These are phyloP conservation scores for Eupithecia dodoneata DNA, from an alignment of 2,888 invertebrate species.

Conservation along the genomic window DNA sequence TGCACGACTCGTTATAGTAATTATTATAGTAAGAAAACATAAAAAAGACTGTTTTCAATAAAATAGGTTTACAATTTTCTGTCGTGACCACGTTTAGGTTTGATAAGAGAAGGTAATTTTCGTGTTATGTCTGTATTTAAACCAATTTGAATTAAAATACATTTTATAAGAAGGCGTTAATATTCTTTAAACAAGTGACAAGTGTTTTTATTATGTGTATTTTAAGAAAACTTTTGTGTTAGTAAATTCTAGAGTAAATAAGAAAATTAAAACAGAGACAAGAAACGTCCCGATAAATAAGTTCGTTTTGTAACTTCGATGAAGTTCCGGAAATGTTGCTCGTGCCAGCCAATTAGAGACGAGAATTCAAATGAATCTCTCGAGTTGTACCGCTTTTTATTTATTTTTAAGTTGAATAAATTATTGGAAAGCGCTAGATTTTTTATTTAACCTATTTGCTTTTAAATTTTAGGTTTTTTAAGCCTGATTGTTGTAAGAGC, in stretches of 20 bases:
- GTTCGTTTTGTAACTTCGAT: conserved; percentile 14
- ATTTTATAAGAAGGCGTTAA: neutral
- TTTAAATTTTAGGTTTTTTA: neutral
- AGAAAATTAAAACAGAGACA: conserved; percentile 12
- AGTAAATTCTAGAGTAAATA: neutral
- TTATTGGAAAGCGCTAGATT: conserved; percentile 16
- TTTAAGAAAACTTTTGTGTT: neutral
- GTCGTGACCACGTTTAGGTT: neutral
- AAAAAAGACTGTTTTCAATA: neutral
- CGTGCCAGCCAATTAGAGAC: conserved; percentile 20
- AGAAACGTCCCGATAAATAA: conserved; percentile 15
- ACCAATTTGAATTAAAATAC: neutral
- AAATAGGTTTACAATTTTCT: neutral
- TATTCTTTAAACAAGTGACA: neutral
- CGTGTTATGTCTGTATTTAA: neutral
- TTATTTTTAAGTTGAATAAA: conserved; percentile 31
- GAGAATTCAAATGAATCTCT: conserved; percentile 22
- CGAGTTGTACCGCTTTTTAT: conserved; percentile 20
- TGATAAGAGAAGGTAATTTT: neutral
- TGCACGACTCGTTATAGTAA: neutral
- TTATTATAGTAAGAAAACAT: neutral
- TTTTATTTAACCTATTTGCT: conserved; percentile 16
- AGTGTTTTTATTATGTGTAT: neutral
- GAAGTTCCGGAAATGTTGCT: conserved; percentile 22
- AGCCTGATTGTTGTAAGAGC: too few species aligned